Evolutionary conservation across 2,113 vertebrate species (phyloP), one percentile per base, ranked within the genome.

Genomic region (Phalacrocorax brasilianus): DNA sequence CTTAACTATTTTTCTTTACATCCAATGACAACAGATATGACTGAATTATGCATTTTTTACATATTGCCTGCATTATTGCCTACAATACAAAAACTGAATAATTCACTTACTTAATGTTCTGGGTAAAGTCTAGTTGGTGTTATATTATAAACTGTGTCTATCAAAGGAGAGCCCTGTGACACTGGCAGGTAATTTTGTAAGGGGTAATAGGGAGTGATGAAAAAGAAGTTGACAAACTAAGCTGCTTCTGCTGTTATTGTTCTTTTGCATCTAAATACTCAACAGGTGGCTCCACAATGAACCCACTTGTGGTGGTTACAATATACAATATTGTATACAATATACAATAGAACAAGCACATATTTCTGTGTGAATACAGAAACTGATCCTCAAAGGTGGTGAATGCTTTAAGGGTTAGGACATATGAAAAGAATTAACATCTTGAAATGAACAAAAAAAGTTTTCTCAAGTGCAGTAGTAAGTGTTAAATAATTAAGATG

Each of bases 261-360:
- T 88, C 15, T 66, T 86, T 83, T 78, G 65, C 15, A 67, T 33
- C 47, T 87, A 75, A 89, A 90, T 92, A 81, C 84, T 95, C 88
- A 81, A 28, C 32, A 88, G 21, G 11, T 90, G 14, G 5, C 27
- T 93, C 21, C 21, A 44, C 24, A 58, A 38, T 40, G 28, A 62
- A 74, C 11, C 16, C 19, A 12, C 44, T 45, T 45, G 44, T 45
- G 44, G 42, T 15, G 42, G 44, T 45, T 45, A 45, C 44, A 45
- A 45, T 45, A 45, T 15, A 45, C 17, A 45, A 45, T 45, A 45
- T 45, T 45, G 44, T 45, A 45, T 45, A 45, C 44, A 45, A 45
- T 16, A 45, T 45, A 45, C 16, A 45, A 45, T 45, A 45, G 17
- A 18, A 45, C 44, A 45, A 45, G 44, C 44, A 45, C 0, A 0